Evolutionary conservation across 2,888 invertebrate genomes (phyloP), one percentile per base, ranked within the genome.

Genomic region (Leptodirus hochenwartii): DNA sequence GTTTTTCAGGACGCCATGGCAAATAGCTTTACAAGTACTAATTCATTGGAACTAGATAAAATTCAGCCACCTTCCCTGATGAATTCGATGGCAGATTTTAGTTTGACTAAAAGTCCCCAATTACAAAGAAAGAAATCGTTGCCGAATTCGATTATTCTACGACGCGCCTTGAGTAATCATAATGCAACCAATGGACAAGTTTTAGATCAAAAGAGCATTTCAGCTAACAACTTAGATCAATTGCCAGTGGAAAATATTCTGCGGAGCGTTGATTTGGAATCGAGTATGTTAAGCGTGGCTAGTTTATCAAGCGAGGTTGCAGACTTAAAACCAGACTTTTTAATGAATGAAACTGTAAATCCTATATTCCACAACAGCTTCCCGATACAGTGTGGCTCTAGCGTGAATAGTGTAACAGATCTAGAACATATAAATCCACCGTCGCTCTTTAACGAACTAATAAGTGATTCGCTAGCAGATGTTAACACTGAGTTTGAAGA

Each of bases 341-440:
- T n/a, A n/a, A n/a, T n/a, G n/a, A n/a, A 20, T n/a, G 20, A 20
- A 6, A n/a, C 20, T 20, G 8, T 20, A 8, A 20, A 20, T 8
- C 8, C 8, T 20, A 6, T 20, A 20, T 20, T 20, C 45, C 27
- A 27, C 17, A 28, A 17, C 33, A 31, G 8, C 50, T 55, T 42
- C 51, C 58, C 26, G 54, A 62, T 30, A 62, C 25, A 26, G 3
- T 25, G 14, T 2, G 24, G 22, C 12, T 14, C 12, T 23, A 3
- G 8, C 20, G 20, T 8, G 33, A 53, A 63, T 36, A 63, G 71
- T 41, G 54, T 62, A 24, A 68, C 67, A 4, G 78, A 80, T 46
- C 54, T 84, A 16, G 85, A 87, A 17, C 75, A 76, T 37, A 69
- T 84, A 3, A 80, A 80, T 47, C 84, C 85, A 3, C 84, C 87